phyloP scores from a whole-genome alignment of 2,888 invertebrate species.

The Palloptera scutellata region DNA sequence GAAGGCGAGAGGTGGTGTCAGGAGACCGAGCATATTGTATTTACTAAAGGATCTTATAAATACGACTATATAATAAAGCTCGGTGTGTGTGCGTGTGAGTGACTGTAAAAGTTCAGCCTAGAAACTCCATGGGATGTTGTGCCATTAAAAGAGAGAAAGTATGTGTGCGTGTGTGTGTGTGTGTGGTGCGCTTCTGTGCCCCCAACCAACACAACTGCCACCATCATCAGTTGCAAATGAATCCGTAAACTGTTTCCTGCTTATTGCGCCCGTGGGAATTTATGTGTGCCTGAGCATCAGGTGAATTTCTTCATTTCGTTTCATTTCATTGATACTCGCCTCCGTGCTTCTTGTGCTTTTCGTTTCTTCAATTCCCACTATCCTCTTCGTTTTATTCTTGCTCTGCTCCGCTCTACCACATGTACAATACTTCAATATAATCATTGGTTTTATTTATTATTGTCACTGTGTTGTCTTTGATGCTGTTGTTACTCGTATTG shows the following conservation, averaged over 20 bases:
- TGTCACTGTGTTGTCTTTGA: constrained; percentile 1
- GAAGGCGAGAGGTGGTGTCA: neutral
- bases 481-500: neutral
- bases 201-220: neutral
- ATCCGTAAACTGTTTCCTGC: constrained; percentile 25
- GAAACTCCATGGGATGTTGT: too few species aligned
- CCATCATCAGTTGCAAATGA: constrained; percentile 29
- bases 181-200: too few species aligned
- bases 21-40: too few species aligned
- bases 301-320: constrained; percentile 15
- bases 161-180: too few species aligned
- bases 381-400: neutral
- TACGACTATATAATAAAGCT: too few species aligned
- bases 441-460: neutral
- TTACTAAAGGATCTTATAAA: too few species aligned
- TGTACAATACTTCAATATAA: neutral
- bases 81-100: too few species aligned
- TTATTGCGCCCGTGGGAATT: constrained; percentile 31
- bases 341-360: constrained; percentile 26
- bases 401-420: too few species aligned
- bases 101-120: too few species aligned
- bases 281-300: constrained; percentile 17
- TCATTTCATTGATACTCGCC: constrained; percentile 22
- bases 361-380: neutral
- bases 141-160: too few species aligned